Evolutionary conservation across 2,797 vertebrate species (phyloP).

Genomic region (Momotus momota): DNA sequence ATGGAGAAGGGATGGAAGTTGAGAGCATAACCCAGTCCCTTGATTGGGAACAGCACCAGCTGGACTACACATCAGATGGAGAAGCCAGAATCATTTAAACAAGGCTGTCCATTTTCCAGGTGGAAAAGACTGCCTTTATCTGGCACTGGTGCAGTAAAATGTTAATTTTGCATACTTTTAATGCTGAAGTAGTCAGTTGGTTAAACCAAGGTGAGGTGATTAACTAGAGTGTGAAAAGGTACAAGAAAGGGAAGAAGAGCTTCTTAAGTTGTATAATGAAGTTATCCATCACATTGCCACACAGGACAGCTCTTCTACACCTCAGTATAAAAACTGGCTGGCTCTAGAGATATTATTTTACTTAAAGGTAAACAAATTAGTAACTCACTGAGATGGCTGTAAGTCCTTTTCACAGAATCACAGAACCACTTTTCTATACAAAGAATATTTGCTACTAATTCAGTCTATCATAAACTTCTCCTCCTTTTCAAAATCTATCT

Average conservation of each 20-base stretch:
- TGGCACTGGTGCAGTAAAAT: neutral
- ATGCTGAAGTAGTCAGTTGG: neutral
- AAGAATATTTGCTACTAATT: slow-evolving; percentile 1
- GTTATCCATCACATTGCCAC: slow-evolving; percentile 61
- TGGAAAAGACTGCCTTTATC: slow-evolving; percentile 3
- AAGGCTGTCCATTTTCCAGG: neutral
- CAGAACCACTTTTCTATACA: neutral
- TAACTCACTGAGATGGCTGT: neutral
- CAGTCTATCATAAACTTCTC: neutral
- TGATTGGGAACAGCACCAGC: neutral
- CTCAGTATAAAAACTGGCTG: slow-evolving; percentile 12
- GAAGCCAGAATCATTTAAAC: neutral
- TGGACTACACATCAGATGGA: neutral
- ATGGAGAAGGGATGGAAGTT: neutral
- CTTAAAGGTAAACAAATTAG: slow-evolving; percentile 61
- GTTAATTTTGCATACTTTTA: slow-evolving; percentile 3
- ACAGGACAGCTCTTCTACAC: neutral
- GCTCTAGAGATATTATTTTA: slow-evolving; percentile 44
- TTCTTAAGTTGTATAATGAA: slow-evolving; percentile 69
- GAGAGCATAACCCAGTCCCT: neutral
- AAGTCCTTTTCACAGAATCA: neutral
- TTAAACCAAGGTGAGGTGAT: slow-evolving; percentile 5
- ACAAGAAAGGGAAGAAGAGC: slow-evolving; percentile 65
- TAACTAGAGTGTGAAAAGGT: slow-evolving; percentile 29
- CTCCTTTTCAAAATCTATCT: neutral